These are phyloP conservation scores for Crotalus horridus DNA, from an alignment of 2,113 vertebrate genomes.

Conservation along the genomic window DNA sequence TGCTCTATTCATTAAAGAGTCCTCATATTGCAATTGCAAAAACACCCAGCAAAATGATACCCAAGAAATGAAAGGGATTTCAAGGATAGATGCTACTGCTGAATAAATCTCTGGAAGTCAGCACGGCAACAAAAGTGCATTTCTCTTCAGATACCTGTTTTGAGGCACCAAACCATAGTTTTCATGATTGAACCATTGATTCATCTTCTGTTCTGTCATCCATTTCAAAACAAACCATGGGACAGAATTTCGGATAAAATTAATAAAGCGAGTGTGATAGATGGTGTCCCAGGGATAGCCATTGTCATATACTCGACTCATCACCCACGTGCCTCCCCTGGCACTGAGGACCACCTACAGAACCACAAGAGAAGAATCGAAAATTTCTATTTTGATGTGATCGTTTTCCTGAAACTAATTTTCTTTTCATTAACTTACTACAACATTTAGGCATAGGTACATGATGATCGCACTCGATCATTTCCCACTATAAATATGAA, in stretches of 20 bases:
- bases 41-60: not conserved
- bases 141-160: constrained; percentile 68
- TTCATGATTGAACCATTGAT: constrained; percentile 72
- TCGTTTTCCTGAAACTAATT: not conserved
- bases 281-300: constrained; percentile 77
- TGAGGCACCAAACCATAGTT: constrained; percentile 76
- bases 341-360: constrained; percentile 82
- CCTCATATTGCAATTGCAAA: not conserved
- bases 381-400: not conserved
- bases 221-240: constrained; percentile 67
- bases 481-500: not conserved
- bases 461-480: not conserved
- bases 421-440: not conserved
- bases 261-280: constrained; percentile 57
- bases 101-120: not conserved
- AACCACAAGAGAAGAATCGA: not conserved
- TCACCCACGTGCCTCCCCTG: constrained; percentile 77
- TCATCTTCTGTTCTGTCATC: constrained; percentile 64
- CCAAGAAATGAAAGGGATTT: not conserved
- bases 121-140: not conserved
- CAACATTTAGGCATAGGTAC: not conserved
- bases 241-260: constrained; percentile 53
- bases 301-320: constrained; percentile 63
- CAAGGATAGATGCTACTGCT: not conserved
- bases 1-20: not conserved